These are phyloP conservation scores for Ophion obscuratus DNA, from an alignment of 2,888 invertebrate genomes.

Conservation along the genomic window DNA sequence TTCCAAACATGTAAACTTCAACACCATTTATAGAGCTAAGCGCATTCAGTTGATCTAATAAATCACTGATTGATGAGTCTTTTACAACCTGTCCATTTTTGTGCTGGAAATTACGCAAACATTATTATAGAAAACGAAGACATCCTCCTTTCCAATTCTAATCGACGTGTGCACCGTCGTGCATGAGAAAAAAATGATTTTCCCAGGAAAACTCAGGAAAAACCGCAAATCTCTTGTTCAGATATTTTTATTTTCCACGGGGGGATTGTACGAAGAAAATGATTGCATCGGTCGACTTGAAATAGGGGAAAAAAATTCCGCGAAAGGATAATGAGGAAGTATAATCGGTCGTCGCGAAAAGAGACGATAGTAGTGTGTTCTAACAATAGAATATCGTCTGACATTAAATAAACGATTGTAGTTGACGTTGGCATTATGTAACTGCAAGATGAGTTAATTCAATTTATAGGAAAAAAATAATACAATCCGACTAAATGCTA, in stretches of 20 bases:
- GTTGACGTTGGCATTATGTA: constrained; percentile 2
- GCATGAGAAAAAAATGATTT: not conserved
- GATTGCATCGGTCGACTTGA: not conserved
- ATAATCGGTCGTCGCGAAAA: not conserved
- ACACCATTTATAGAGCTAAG: too few species aligned
- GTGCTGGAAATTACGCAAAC: too few species aligned
- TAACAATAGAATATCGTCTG: constrained; percentile 20
- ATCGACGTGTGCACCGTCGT: not conserved
- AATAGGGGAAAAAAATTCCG: constrained; percentile 12
- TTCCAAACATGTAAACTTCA: too few species aligned
- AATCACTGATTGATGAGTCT: too few species aligned
- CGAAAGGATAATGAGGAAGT: not conserved
- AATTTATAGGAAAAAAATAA: not conserved
- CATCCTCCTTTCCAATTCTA: not conserved
- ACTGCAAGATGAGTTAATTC: not conserved
- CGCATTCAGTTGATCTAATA: too few species aligned
- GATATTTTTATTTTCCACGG: constrained; percentile 18
- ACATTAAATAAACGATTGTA: constrained; percentile 12
- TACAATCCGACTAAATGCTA: not conserved
- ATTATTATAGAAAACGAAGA: too few species aligned
- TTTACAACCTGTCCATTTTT: too few species aligned
- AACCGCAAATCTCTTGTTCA: constrained; percentile 10
- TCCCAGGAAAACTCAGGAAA: constrained; percentile 18
- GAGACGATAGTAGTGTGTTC: not conserved
- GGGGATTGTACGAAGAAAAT: not conserved